A percentile compares a stretch with the other conserved stretches of the same genome.
Evolutionary conservation across 2,888 invertebrate species (phyloP).

Genomic region (Tipula vernalis): DNA sequence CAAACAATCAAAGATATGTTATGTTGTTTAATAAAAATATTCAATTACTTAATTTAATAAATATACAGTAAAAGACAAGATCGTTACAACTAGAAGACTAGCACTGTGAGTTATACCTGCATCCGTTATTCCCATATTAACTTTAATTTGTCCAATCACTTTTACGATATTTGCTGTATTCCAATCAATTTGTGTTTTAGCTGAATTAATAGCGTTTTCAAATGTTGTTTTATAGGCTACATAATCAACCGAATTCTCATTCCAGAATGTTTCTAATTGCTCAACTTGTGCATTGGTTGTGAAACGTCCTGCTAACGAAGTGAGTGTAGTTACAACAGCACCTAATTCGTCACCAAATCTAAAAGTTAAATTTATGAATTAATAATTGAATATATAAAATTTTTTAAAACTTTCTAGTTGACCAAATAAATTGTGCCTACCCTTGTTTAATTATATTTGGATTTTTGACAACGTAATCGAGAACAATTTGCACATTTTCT

Average conservation of each 20-base stretch:
- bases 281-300: not conserved
- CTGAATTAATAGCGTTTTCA: not conserved
- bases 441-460: constrained; percentile 12
- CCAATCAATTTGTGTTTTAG: not conserved
- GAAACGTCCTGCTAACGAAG: not conserved
- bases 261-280: not conserved
- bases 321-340: not conserved
- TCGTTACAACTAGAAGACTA: not conserved
- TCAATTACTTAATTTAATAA: not conserved
- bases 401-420: not conserved
- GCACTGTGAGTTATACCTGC: not conserved
- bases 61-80: not conserved
- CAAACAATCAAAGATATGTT: not conserved
- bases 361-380: not conserved
- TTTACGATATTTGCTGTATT: not conserved
- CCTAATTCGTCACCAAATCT: not conserved
- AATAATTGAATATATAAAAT: not conserved
- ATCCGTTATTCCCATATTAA: not conserved
- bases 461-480: constrained; percentile 36
- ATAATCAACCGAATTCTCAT: not conserved
- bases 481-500: constrained; percentile 40
- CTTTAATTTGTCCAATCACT: not conserved
- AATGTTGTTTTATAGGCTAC: not conserved
- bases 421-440: not conserved
- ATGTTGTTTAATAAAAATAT: not conserved